Base-by-base conservation (phyloP, 2,888 invertebrate species). In the Helicoverpa assulta region DNA sequence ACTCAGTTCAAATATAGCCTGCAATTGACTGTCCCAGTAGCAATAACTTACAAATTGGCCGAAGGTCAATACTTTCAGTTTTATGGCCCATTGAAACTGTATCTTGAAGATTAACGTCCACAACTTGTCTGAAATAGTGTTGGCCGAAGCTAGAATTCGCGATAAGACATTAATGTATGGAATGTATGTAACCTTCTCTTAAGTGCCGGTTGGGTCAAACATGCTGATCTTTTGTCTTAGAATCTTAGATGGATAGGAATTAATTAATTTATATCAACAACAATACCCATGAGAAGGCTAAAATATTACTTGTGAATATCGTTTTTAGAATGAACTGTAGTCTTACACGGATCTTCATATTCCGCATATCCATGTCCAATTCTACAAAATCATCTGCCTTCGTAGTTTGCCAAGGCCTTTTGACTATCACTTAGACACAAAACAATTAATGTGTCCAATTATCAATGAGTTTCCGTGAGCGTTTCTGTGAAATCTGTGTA, bases 11-110 rank as follows among this genome's bases (percentile, higher is more conserved):
- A 51, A 69, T 54, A 21, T 64, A 54, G 51, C 19, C 56, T 21
- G 37, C 65, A 58, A 5, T 63, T 21, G 67, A 78, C 59, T 66
- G 78, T 73, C 68, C 26, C 56, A 62, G 65, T 59, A 62, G 55
- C 29, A 40, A 68, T 65, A 56, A 78, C 26, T 74, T 66, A 78
- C 55, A 61, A 74, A 71, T 56, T 62, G 54, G 10, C 50, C 37
- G 76, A 78, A 80, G 78, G 78, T 55, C 73, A 51, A 54, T 59
- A 67, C 80, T 78, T 81, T 81, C 70, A 67, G 66, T 47, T 78
- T 80, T 63, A 70, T 53, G 56, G 54, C 43, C 59, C 47, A 63
- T 70, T 72, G 55, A 57, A 53, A 63, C 50, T 57, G 37, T 57
- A 54, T 54, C 64, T 62, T 54, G 7, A 52, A 29, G 47, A 57